Conservation (phyloP, 2,888 invertebrate species). For the Caenorhabditis wallacei region DNA sequence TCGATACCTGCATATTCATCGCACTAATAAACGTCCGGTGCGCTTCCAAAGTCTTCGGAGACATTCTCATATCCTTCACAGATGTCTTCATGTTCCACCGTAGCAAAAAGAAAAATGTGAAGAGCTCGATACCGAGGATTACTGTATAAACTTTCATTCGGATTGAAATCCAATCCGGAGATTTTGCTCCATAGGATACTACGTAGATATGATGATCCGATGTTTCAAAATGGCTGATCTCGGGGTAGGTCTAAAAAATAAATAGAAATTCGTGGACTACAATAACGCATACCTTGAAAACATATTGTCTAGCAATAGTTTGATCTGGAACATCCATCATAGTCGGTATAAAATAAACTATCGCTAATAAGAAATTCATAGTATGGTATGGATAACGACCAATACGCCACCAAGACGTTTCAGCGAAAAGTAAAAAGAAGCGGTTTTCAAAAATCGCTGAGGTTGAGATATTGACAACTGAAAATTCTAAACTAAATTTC, state of each 20-base stretch:
- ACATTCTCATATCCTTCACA: neutral
- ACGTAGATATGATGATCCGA: slow-evolving; percentile 8
- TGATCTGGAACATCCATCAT: slow-evolving; percentile 8
- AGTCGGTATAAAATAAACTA: slow-evolving; percentile 12
- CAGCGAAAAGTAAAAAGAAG: slow-evolving; percentile 15
- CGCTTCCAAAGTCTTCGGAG: neutral
- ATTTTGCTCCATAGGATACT: neutral
- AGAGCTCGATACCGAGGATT: neutral
- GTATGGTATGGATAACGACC: neutral
- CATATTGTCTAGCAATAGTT: neutral
- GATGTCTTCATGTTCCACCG: slow-evolving; percentile 4
- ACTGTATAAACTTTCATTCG: neutral
- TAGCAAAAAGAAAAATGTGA: neutral
- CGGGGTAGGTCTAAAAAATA: neutral
- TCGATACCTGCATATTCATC: slow-evolving; percentile 4
- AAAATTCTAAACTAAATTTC: neutral
- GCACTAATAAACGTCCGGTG: neutral
- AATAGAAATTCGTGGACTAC: neutral
- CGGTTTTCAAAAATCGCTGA: slow-evolving; percentile 16
- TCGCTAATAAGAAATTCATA: neutral
- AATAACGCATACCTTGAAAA: slow-evolving; percentile 1
- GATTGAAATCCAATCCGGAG: neutral
- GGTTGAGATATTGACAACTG: neutral
- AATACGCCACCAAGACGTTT: slow-evolving; percentile 2
- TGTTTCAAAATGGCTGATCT: neutral